These are phyloP conservation scores for Ciconia boyciana DNA, from an alignment of 2,113 vertebrate species.

Conservation along the genomic window DNA sequence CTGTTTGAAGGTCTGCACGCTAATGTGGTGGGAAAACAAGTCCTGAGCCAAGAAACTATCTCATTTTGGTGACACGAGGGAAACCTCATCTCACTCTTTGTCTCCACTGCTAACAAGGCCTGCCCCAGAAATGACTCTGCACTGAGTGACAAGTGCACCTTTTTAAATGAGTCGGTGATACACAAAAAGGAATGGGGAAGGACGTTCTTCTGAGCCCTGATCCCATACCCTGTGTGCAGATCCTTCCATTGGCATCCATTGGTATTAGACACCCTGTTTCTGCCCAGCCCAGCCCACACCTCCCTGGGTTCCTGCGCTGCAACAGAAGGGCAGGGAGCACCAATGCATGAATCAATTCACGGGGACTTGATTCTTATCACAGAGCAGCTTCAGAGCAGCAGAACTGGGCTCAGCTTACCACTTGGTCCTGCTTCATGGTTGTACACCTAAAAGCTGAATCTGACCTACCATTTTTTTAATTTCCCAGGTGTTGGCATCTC, in stretches of 20 bases:
- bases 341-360: background rate
- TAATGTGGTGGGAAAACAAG: background rate
- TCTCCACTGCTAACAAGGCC: background rate
- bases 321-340: background rate
- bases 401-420: background rate
- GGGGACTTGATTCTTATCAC: background rate
- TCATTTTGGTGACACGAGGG: background rate
- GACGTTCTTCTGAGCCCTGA: background rate
- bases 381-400: background rate
- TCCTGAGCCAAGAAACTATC: background rate
- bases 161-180: background rate
- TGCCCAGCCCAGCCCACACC: background rate
- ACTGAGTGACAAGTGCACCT: background rate
- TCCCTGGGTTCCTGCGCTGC: background rate
- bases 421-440: background rate
- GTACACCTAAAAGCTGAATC: background rate
- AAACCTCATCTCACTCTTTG: background rate
- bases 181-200: background rate
- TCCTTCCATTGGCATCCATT: background rate
- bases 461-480: background rate
- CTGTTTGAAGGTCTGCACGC: background rate
- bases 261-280: background rate
- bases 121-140: background rate
- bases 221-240: background rate
- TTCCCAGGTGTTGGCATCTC: background rate